Evolutionary conservation across 2,797 vertebrate species (phyloP).

Genomic region (Sebastes kiyomatsui): DNA sequence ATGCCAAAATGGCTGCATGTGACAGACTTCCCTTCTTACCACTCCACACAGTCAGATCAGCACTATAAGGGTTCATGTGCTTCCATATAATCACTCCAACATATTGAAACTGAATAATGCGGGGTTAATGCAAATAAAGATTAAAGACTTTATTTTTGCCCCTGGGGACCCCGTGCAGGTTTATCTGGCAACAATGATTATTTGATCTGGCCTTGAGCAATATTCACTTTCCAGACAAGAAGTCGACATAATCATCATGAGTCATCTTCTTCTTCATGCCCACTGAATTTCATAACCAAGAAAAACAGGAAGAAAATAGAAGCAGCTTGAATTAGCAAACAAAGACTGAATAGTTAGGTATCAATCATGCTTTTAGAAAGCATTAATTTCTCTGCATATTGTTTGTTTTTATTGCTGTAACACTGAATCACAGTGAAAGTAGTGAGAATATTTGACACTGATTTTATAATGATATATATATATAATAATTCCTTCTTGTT

Average conservation of each 20-base stretch:
- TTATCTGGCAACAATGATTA: neutral
- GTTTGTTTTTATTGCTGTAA: neutral
- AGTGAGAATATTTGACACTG: neutral
- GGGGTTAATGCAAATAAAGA: neutral
- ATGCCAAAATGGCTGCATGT: neutral
- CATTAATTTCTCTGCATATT: neutral
- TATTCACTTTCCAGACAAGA: neutral
- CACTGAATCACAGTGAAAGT: neutral
- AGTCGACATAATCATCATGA: neutral
- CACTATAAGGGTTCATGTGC: neutral
- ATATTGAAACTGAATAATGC: neutral
- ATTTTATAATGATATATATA: neutral
- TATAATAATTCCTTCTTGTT: neutral
- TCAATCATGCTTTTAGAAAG: neutral
- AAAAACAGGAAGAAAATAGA: neutral
- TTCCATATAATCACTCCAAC: neutral
- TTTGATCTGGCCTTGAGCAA: neutral
- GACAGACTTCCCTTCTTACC: neutral
- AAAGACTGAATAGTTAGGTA: neutral
- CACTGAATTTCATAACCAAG: neutral
- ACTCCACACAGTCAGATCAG: neutral
- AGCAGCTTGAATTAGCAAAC: neutral
- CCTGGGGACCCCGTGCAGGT: neutral
- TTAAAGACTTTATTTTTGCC: neutral
- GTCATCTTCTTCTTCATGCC: neutral